Evolutionary conservation across 2,797 vertebrate genomes (phyloP).

Genomic region (Caiman crocodilus): DNA sequence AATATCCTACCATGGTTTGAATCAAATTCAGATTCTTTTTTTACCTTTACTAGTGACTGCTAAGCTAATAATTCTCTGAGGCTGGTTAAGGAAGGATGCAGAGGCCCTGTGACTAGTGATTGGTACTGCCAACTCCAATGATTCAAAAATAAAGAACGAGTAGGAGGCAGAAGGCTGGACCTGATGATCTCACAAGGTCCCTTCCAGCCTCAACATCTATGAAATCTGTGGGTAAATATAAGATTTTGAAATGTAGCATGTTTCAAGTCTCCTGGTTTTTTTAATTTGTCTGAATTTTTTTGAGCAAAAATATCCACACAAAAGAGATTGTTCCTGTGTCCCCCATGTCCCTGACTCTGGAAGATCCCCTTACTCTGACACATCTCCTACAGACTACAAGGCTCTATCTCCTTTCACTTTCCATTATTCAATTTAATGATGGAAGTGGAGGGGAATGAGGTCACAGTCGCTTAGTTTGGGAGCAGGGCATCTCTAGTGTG

Average conservation of each 20-base stretch:
- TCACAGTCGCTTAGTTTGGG: background rate
- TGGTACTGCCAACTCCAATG: background rate
- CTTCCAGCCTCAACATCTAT: too few species aligned
- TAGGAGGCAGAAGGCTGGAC: background rate
- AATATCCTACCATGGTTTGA: background rate
- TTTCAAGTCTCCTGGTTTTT: background rate
- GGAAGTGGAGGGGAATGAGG: background rate
- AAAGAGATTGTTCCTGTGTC: too few species aligned
- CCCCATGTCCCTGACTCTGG: background rate
- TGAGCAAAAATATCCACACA: too few species aligned
- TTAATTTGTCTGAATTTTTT: too few species aligned
- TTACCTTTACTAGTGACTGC: slow-evolving; percentile 37
- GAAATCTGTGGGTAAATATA: too few species aligned
- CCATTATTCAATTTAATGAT: background rate
- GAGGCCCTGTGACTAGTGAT: background rate
- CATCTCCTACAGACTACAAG: background rate
- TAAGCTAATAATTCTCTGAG: slow-evolving; percentile 26
- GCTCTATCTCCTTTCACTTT: background rate
- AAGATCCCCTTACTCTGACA: background rate
- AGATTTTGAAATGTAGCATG: too few species aligned
- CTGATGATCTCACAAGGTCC: too few species aligned
- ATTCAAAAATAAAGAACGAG: background rate
- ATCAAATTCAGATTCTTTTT: background rate
- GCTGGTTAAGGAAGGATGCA: background rate
- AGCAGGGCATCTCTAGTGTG: background rate